phyloP scores from a whole-genome alignment of 2,113 vertebrate species.

The Peromyscus polionotus region DNA sequence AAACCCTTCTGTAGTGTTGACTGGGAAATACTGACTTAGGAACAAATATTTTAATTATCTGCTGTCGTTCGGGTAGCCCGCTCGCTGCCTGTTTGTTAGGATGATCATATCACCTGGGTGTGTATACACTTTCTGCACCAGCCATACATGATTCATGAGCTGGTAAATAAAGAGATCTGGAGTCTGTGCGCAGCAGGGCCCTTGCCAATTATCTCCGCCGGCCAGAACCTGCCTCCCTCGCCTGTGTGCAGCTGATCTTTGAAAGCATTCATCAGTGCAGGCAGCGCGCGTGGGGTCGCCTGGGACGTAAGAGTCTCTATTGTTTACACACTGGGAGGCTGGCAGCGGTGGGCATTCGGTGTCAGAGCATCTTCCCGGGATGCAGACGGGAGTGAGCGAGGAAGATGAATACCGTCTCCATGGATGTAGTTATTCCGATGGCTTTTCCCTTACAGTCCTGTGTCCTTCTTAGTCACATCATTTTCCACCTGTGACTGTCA shows the following conservation, averaged over 20 bases:
- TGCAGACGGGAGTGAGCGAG: constrained; percentile 47
- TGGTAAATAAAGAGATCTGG: constrained; percentile 89
- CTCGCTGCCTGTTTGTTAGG: constrained; percentile 83
- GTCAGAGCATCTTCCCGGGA: constrained; percentile 76
- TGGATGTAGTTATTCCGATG: background rate
- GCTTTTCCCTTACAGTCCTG: background rate
- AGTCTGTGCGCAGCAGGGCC: constrained; percentile 81
- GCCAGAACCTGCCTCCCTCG: constrained; percentile 80
- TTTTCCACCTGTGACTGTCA: background rate
- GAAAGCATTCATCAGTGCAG: constrained; percentile 84
- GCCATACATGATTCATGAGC: constrained; percentile 85
- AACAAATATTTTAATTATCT: constrained; percentile 83
- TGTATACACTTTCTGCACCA: constrained; percentile 74
- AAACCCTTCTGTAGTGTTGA: constrained; percentile 49
- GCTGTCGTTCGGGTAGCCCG: constrained; percentile 39
- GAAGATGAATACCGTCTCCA: background rate
- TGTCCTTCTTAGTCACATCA: background rate
- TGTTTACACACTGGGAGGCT: constrained; percentile 82
- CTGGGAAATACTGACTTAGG: constrained; percentile 69
- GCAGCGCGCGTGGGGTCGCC: constrained; percentile 69
- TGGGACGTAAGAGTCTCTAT: constrained; percentile 80
- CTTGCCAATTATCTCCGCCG: constrained; percentile 85
- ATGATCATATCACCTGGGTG: constrained; percentile 83
- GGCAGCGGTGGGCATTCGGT: constrained; percentile 79
- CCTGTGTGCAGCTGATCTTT: constrained; percentile 85